Conservation (phyloP, 2,888 invertebrate genomes). For the Heliconius ismenius region DNA sequence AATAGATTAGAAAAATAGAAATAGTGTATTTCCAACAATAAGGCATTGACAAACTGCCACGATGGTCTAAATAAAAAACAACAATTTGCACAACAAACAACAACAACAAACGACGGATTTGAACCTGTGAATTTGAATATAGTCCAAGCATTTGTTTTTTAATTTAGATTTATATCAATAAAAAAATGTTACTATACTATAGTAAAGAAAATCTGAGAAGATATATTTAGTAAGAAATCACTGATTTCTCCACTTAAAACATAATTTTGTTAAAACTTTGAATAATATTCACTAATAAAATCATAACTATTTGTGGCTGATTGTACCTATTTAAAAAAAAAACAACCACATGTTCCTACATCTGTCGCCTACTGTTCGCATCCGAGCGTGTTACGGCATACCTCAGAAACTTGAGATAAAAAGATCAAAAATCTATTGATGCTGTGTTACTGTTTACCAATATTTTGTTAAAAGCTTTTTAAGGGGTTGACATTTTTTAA, state of each 20-base stretch:
- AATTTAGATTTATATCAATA: not conserved
- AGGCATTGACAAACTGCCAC: too few relatives aligned
- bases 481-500: conserved; percentile 4
- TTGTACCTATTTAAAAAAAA: conserved; percentile 44
- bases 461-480: conserved; percentile 34
- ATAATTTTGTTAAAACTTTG: too few relatives aligned
- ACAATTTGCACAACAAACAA: too few relatives aligned
- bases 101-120: too few relatives aligned
- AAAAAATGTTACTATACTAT: not conserved
- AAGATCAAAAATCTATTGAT: conserved; percentile 22
- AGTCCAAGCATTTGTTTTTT: not conserved
- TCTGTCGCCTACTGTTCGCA: conserved; percentile 47
- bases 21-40: too few relatives aligned
- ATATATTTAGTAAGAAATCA: too few relatives aligned
- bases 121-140: not conserved
- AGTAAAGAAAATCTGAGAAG: too few relatives aligned
- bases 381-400: conserved; percentile 39
- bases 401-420: conserved; percentile 32
- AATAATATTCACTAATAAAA: not conserved
- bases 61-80: not conserved
- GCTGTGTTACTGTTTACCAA: conserved; percentile 23
- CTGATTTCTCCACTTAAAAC: too few relatives aligned
- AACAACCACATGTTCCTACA: conserved; percentile 45
- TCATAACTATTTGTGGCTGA: conserved; percentile 2
- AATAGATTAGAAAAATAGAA: not conserved